Evolutionary conservation across 2,888 invertebrate genomes (phyloP).

Genomic region (Arctia plantaginis): DNA sequence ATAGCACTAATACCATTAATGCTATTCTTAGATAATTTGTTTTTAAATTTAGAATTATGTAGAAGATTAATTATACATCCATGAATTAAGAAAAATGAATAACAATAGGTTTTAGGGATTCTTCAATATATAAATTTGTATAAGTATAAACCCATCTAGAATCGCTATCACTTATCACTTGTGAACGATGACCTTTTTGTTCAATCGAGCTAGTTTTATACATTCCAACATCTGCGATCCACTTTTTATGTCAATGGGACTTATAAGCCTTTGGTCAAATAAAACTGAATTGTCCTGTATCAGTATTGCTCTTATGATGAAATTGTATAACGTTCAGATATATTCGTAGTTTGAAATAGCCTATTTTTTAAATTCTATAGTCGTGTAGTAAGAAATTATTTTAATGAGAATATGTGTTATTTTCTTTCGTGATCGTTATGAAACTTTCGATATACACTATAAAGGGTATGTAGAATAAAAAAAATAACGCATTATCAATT

Average conservation of each 20-base stretch:
- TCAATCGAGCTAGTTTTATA: slow-evolving; percentile 63
- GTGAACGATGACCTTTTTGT: slow-evolving; percentile 45
- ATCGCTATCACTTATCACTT: slow-evolving; percentile 21
- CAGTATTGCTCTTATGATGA: neutral
- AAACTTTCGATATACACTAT: no score
- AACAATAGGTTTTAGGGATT: neutral
- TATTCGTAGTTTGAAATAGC: neutral
- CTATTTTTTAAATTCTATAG: neutral
- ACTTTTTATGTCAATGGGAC: slow-evolving; percentile 65
- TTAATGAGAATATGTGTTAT: no score
- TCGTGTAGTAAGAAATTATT: no score
- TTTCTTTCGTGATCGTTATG: no score
- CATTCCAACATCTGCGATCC: slow-evolving; percentile 73
- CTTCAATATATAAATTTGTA: neutral
- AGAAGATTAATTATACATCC: no score
- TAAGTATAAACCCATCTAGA: neutral
- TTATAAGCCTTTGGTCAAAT: slow-evolving; percentile 63
- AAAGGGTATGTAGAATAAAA: no score
- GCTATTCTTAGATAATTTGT: no score
- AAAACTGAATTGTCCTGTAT: slow-evolving; percentile 23
- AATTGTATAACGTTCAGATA: neutral
- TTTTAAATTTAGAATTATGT: no score
- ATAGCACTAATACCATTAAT: no score
- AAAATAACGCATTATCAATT: no score
- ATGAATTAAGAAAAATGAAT: no score